A percentile compares a stretch with the other conserved stretches of the same genome.
These are phyloP conservation scores for Nannospalax galili DNA, from an alignment of 2,113 vertebrate genomes.

Conservation along the genomic window DNA sequence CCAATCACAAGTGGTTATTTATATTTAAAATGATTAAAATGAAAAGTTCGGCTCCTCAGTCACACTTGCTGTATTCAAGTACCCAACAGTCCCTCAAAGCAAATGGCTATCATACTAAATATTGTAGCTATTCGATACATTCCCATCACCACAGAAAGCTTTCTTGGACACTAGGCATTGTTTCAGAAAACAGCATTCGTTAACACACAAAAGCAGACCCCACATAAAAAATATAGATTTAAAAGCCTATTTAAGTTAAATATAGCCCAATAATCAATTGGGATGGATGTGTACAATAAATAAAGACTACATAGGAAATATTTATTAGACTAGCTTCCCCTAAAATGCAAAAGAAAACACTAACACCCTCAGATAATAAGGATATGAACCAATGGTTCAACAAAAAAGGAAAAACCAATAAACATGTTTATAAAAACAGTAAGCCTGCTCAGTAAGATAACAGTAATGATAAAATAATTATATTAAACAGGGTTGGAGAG, in stretches of 20 bases:
- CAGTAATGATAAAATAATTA: conserved; percentile 28
- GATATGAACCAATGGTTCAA: background rate
- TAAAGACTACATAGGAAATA: background rate
- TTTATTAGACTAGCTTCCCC: background rate
- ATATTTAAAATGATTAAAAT: background rate
- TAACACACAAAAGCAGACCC: background rate
- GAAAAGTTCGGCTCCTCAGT: background rate
- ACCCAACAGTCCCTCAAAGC: background rate
- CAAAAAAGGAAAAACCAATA: background rate
- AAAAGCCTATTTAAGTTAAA: background rate
- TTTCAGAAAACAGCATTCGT: conserved; percentile 26
- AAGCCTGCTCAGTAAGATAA: background rate
- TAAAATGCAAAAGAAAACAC: background rate
- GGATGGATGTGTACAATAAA: background rate
- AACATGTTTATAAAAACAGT: conserved; percentile 4
- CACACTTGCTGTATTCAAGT: background rate
- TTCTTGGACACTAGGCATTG: background rate
- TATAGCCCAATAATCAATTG: background rate
- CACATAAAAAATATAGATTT: background rate
- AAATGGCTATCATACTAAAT: background rate
- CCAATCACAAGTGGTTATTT: background rate
- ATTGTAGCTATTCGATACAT: background rate
- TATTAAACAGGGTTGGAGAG: too few relatives aligned
- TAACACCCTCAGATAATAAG: background rate
- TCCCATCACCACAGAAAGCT: background rate